Percentiles rank a stretch among this genome's conserved stretches.
phyloP scores from a whole-genome alignment of 2,113 vertebrate genomes.

The Australoheros scitulus region DNA sequence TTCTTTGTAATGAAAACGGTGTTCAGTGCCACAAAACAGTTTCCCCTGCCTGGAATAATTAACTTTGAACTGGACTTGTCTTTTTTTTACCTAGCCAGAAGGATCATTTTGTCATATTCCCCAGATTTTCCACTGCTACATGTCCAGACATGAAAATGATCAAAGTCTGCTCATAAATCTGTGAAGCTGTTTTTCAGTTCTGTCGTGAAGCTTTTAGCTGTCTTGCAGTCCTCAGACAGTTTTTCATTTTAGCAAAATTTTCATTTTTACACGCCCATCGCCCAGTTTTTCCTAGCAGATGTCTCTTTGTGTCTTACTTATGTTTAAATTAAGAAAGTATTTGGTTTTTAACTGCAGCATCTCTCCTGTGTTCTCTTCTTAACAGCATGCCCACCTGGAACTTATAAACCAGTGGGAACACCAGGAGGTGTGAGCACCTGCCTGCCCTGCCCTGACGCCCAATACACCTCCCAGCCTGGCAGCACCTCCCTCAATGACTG shows the following conservation, averaged over 20 bases:
- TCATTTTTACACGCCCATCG: neutral
- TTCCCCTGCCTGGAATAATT: constrained; percentile 44
- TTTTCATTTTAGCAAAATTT: constrained; percentile 25
- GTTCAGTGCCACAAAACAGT: neutral
- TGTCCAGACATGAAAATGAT: constrained; percentile 61
- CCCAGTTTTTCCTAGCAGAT: constrained; percentile 8
- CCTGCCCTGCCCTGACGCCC: constrained; percentile 83
- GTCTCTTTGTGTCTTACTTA: neutral
- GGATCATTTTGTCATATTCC: constrained; percentile 35
- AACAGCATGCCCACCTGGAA: constrained; percentile 91
- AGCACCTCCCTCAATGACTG: constrained; percentile 90
- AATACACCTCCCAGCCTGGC: constrained; percentile 90
- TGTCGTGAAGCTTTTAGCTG: constrained; percentile 2
- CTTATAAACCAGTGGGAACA: constrained; percentile 90
- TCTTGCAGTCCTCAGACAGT: neutral
- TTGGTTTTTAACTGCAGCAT: neutral
- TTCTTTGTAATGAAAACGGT: constrained; percentile 27
- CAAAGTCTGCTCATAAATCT: constrained; percentile 48
- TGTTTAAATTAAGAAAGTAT: neutral
- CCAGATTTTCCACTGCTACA: constrained; percentile 44
- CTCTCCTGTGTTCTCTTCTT: neutral
- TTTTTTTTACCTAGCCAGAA: constrained; percentile 23
- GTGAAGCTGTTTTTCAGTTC: constrained; percentile 33
- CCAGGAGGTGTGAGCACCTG: constrained; percentile 92
- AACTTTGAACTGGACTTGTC: constrained; percentile 15